Evolutionary conservation across 2,888 invertebrate genomes (phyloP), one percentile per base, ranked within the genome.

Genomic region (Cheiracanthium punctorium): DNA sequence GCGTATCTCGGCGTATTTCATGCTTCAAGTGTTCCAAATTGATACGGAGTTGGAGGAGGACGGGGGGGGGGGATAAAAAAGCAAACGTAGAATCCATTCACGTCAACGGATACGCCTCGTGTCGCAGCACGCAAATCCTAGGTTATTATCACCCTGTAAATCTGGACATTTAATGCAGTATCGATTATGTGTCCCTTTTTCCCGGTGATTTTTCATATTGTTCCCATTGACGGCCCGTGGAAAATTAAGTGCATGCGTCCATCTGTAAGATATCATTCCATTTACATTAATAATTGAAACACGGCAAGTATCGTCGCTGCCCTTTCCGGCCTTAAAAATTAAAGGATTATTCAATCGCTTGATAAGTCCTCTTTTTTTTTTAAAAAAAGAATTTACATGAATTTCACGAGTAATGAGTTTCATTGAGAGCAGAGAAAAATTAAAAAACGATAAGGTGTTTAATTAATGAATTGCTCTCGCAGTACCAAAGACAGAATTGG

Each of bases 61-160:
- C n/a, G n/a, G n/a, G n/a, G n/a, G n/a, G n/a, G n/a, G n/a, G 17
- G 17, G 17, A 48, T 10, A 10, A 37, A 37, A 37, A 37, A 37
- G 37, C 12, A 37, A 37, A 37, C n/a, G 12, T 37, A 24, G 58
- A 24, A 58, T 37, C 20, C 58, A 24, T 58, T 17, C 58, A 48
- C 58, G 58, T 58, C 20, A 58, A 17, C 24, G 17, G 20, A 20
- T 17, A 24, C 24, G 14, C 4, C 20, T 48, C 2, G 24, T 17
- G 58, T 24, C 20, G 4, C 58, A 4, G 58, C 82, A 82, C 77
- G 77, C 77, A 24, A 82, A 33, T 24, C 24, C 30, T 24, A 10
- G 41, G 69, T 76, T 77, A 77, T 82, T 82, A 82, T 82, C 82
- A 82, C 82, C 77, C 73, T 52, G 48, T 82, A 82, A 82, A 82